A percentile compares a stretch with the other conserved stretches of the same genome.
Conservation (phyloP, 1,140 invertebrate species). For the Drosophila ambigua region DNA sequence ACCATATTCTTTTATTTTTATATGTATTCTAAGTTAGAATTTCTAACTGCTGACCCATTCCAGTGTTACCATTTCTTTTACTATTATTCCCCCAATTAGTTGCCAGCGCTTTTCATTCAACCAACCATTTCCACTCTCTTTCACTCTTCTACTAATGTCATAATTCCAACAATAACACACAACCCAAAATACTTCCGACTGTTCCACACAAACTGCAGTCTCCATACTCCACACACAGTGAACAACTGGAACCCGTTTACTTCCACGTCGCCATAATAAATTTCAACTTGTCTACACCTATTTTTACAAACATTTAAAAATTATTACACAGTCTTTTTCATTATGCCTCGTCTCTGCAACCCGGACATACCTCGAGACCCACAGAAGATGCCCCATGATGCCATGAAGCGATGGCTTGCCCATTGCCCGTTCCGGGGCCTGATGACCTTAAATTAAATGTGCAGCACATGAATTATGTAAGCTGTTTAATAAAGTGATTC, state of each 20-base stretch:
- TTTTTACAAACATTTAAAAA: constrained; percentile 83
- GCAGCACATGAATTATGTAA: constrained; percentile 83
- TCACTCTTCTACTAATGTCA: constrained; percentile 8
- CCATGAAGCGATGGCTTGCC: constrained; percentile 11
- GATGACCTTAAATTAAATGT: constrained; percentile 83
- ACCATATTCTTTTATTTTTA: too few relatives aligned
- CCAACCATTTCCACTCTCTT: background rate
- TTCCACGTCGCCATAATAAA: constrained; percentile 73
- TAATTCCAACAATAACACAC: constrained; percentile 15
- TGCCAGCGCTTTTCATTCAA: too few relatives aligned
- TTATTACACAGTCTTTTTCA: constrained; percentile 81
- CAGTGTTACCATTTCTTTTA: too few relatives aligned
- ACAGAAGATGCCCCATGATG: constrained; percentile 22
- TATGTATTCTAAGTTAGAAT: too few relatives aligned
- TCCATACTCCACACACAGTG: background rate
- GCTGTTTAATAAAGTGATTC: constrained; percentile 83
- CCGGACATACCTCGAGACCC: background rate
- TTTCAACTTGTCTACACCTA: constrained; percentile 82
- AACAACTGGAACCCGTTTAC: constrained; percentile 38
- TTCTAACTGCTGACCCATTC: too few relatives aligned
- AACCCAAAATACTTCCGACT: constrained; percentile 39
- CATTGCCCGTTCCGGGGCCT: constrained; percentile 38
- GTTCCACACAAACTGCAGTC: background rate
- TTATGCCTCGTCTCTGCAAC: constrained; percentile 53
- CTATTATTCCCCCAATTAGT: too few relatives aligned